Conservation (phyloP, 2,797 vertebrate genomes). For the Microchirus variegatus region DNA sequence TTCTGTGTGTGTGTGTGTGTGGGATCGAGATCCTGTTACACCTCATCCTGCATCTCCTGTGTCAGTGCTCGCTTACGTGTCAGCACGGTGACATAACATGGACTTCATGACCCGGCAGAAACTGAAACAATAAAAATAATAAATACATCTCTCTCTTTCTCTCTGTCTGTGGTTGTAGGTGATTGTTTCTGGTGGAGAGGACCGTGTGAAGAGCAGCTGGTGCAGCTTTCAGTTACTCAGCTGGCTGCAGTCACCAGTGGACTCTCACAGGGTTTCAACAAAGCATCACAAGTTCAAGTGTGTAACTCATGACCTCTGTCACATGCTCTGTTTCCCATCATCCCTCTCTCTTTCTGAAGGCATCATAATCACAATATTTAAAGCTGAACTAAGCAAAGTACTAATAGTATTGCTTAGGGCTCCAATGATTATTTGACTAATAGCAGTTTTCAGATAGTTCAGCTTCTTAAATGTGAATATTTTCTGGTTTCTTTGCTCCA, state of each 20-base stretch:
- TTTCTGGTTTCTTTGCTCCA: no score
- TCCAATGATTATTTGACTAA: no score
- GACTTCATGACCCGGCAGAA: slow-evolving; percentile 23
- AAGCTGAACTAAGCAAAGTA: neutral
- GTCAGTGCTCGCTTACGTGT: slow-evolving; percentile 23
- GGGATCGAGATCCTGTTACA: slow-evolving; percentile 21
- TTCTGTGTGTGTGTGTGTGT: neutral
- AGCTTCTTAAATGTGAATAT: no score
- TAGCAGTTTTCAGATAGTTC: no score
- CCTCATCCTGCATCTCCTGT: neutral
- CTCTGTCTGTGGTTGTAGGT: no score
- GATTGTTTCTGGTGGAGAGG: fast-evolving
- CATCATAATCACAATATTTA: neutral
- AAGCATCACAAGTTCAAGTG: slow-evolving; percentile 46
- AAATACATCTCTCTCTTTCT: neutral
- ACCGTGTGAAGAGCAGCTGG: neutral
- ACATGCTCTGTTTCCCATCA: slow-evolving; percentile 10
- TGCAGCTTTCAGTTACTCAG: slow-evolving; percentile 14
- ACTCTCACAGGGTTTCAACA: slow-evolving; percentile 43
- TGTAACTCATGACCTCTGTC: slow-evolving; percentile 39
- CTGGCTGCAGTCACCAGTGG: slow-evolving; percentile 3
- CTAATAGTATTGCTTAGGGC: no score
- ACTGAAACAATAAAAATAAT: neutral
- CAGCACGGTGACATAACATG: neutral
- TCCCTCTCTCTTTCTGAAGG: neutral